Evolutionary conservation across 2,113 vertebrate genomes (phyloP).

Genomic region (Galeopterus variegatus): DNA sequence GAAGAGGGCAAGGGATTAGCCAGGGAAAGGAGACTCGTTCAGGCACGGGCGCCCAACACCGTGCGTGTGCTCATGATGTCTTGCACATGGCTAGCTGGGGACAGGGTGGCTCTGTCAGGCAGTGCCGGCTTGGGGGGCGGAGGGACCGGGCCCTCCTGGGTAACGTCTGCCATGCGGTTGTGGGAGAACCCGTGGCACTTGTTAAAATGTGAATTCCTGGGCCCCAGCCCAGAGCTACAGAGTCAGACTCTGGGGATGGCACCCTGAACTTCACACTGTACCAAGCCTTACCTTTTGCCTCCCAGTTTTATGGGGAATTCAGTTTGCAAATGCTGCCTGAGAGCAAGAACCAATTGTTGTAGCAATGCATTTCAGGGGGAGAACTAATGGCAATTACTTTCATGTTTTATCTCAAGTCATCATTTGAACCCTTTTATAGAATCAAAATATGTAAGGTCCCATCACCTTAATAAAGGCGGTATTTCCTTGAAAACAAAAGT

Average conservation of each 20-base stretch:
- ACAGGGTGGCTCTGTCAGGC: no score
- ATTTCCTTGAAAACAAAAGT: background rate
- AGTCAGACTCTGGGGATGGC: background rate
- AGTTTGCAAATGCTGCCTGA: background rate
- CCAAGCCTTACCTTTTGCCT: background rate
- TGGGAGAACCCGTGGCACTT: background rate
- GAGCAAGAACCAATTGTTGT: background rate
- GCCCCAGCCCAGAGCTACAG: background rate
- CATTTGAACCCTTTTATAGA: background rate
- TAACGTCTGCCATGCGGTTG: background rate
- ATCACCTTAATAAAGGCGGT: background rate
- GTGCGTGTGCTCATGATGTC: accelerated
- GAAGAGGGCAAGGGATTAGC: background rate
- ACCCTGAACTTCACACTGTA: background rate
- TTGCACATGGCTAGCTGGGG: accelerated
- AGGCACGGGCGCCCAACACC: accelerated
- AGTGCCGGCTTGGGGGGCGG: no score
- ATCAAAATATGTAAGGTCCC: background rate
- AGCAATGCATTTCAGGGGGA: background rate
- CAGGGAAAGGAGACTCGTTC: background rate
- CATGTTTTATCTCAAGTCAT: background rate
- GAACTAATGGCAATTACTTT: background rate
- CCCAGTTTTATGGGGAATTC: background rate
- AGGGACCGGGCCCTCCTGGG: no score
- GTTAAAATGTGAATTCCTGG: background rate